phyloP scores from a whole-genome alignment of 2,113 vertebrate species.

The Pandion haliaetus region DNA sequence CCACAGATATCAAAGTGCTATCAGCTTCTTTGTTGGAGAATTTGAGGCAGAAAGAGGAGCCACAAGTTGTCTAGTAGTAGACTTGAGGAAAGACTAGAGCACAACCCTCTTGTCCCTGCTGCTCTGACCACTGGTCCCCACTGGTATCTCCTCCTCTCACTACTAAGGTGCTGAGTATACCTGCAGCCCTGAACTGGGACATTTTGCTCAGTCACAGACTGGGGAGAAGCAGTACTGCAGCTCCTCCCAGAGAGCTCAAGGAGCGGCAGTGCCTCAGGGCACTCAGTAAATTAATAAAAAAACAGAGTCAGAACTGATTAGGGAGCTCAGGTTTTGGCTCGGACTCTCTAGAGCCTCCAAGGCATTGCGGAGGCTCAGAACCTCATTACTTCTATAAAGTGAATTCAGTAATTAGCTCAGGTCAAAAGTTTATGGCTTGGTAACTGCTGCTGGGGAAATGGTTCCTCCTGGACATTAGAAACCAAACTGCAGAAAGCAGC shows the following conservation, averaged over 20 bases:
- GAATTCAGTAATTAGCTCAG: constrained; percentile 63
- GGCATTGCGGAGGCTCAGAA: constrained; percentile 56
- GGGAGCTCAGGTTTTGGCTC: constrained; percentile 66
- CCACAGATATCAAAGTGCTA: neutral
- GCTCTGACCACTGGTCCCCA: neutral
- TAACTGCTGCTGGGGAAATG: neutral
- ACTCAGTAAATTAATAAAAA: constrained; percentile 54
- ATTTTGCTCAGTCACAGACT: neutral
- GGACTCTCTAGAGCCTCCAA: constrained; percentile 48
- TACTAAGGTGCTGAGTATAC: neutral
- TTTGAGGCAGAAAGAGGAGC: neutral
- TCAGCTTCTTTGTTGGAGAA: neutral
- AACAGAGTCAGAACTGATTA: constrained; percentile 57
- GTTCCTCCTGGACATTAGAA: neutral
- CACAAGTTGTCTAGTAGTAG: neutral
- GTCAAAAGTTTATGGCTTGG: constrained; percentile 66
- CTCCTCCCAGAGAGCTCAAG: constrained; percentile 28
- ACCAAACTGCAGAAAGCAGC: neutral
- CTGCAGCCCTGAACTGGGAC: neutral
- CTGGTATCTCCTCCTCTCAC: neutral
- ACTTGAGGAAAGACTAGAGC: neutral
- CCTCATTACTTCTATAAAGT: constrained; percentile 63
- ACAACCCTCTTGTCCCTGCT: neutral
- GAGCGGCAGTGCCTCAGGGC: constrained; percentile 31
- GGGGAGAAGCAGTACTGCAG: neutral